These are phyloP conservation scores for Cryptoblepharus egeriae DNA, from an alignment of 2,797 vertebrate genomes.

Conservation along the genomic window DNA sequence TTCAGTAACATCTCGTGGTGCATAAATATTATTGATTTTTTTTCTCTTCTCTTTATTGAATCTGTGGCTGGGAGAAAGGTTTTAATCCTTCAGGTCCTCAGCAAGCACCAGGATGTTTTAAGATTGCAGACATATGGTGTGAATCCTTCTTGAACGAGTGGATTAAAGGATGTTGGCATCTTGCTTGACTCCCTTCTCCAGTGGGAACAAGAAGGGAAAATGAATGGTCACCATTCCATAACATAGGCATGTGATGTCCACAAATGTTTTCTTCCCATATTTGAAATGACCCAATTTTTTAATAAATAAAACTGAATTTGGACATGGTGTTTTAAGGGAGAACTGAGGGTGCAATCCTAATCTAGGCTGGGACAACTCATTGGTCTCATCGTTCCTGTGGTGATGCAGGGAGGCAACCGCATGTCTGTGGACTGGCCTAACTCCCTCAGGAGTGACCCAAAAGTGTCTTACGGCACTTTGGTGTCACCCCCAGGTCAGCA, in stretches of 20 bases:
- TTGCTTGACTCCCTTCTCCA: background rate
- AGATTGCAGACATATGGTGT: background rate
- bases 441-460: too few species aligned
- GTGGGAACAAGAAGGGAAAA: background rate
- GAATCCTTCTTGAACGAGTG: background rate
- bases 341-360: too few species aligned
- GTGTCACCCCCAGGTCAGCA: too few species aligned
- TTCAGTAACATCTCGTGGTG: too few species aligned
- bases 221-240: background rate
- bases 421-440: too few species aligned
- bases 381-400: too few species aligned
- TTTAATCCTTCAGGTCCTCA: background rate
- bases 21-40: too few species aligned
- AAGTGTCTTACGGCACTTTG: too few species aligned
- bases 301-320: too few species aligned
- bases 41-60: background rate
- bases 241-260: background rate
- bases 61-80: background rate
- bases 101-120: background rate
- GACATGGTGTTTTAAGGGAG: too few species aligned
- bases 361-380: too few species aligned
- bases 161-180: background rate
- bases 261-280: background rate
- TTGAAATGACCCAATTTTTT: background rate
- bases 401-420: too few species aligned